Evolutionary conservation across 2,888 invertebrate species (phyloP), one percentile per base, ranked within the genome.

Genomic region (Strigamia transsilvanica): DNA sequence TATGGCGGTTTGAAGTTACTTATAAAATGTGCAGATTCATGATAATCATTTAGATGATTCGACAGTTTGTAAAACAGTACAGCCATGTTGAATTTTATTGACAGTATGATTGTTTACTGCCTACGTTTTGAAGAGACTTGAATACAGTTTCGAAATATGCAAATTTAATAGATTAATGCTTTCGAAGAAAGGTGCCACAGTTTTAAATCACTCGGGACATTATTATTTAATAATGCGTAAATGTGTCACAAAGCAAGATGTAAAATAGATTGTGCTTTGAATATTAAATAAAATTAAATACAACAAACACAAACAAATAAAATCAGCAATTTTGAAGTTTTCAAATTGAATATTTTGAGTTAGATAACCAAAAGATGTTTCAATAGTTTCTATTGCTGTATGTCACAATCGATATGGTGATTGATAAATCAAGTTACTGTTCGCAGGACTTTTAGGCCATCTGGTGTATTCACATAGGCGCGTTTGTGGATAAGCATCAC

Each of bases 141-240:
- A 32, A 73, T 9, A 18, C 18, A 73, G 15, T 73, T 15, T 73
- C 13, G 73, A 73, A 15, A n/a, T 23, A 73, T 73, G 73, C 32
- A 73, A 73, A 73, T 73, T 73, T 73, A 73, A 56, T 56, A 73
- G 73, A 73, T 73, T 27, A 73, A 56, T 27, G 73, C 3, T 66
- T 61, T 61, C 12, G 27, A 7, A 12, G 51, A 56, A 56, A 56
- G 56, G 56, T 56, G 56, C 7, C 18, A 56, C 1, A 18, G 4
- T 21, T 56, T 21, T 13, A 56, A 56, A 56, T 18, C n/a, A 21
- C 56, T 18, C 9, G 56, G 18, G 56, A 56, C 56, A 18, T 56
- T 15, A 56, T 56, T 56, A 38, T 38, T 56, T 15, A 56, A 56
- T 56, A 56, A 56, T 56, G 56, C 56, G 9, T 18, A 56, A 56